These are phyloP conservation scores for Chiloscyllium punctatum DNA, from an alignment of 2,797 vertebrate genomes.

Conservation along the genomic window DNA sequence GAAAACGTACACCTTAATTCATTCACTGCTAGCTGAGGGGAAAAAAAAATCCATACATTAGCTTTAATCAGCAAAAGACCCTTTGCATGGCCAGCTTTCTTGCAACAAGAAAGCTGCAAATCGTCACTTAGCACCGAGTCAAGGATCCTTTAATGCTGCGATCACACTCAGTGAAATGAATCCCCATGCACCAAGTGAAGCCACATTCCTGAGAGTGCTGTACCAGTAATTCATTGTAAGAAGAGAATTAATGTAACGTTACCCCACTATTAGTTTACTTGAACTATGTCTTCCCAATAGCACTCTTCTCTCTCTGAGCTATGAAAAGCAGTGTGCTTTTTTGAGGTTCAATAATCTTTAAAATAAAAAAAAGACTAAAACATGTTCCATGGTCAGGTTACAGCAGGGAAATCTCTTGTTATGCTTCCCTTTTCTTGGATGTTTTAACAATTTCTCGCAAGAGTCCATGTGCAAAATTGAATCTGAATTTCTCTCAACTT, in stretches of 20 bases:
- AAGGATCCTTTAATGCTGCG: neutral
- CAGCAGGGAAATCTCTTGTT: neutral
- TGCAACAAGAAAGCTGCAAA: neutral
- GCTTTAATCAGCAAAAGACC: neutral
- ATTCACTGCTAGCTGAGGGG: neutral
- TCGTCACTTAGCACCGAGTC: neutral
- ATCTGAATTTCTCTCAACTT: neutral
- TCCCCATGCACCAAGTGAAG: neutral
- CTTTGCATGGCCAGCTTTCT: neutral
- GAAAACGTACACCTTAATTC: neutral
- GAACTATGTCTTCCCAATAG: neutral
- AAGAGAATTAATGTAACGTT: neutral
- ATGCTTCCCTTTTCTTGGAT: neutral
- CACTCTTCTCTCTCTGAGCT: neutral
- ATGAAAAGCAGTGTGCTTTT: neutral
- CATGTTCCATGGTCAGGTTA: neutral
- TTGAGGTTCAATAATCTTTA: neutral
- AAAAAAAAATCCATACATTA: neutral
- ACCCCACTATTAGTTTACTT: neutral
- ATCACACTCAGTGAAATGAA: neutral
- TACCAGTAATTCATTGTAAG: neutral
- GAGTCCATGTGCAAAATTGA: neutral
- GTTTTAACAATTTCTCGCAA: neutral
- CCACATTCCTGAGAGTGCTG: neutral
- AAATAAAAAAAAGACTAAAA: neutral